Evolutionary conservation across 2,797 vertebrate species (phyloP).

Genomic region (Gadopsis bispinosus): DNA sequence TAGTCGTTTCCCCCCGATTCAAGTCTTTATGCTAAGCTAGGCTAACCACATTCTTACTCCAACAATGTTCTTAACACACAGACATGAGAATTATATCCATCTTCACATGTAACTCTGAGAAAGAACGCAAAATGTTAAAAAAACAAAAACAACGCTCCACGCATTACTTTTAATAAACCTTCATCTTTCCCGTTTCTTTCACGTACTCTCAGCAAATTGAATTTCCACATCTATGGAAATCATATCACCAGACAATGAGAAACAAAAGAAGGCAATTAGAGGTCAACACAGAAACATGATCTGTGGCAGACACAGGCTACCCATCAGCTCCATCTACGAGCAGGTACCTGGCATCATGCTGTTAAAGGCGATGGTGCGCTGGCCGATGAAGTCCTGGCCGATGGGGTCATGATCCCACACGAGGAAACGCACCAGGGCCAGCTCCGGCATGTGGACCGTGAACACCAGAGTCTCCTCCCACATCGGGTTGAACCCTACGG

Average conservation of each 20-base stretch:
- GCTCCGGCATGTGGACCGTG: conserved; percentile 93
- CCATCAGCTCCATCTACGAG: conserved; percentile 1
- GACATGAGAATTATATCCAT: neutral
- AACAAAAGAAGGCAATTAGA: neutral
- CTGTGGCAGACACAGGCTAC: neutral
- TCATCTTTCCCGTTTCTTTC: neutral
- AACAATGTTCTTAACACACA: neutral
- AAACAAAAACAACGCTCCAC: too few species aligned
- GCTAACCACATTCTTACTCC: neutral
- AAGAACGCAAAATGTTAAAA: neutral
- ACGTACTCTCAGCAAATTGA: neutral
- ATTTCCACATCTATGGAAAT: neutral
- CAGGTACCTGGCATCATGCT: conserved; percentile 94
- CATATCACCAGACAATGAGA: neutral
- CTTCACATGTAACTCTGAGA: neutral
- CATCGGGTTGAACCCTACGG: conserved; percentile 96
- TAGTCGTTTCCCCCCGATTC: neutral
- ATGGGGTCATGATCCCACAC: conserved; percentile 99
- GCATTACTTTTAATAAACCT: neutral
- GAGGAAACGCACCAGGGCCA: conserved; percentile 93
- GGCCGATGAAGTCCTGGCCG: conserved; percentile 96
- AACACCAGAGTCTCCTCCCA: conserved; percentile 99
- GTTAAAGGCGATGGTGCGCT: conserved; percentile 94
- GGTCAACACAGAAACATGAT: neutral
- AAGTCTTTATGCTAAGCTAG: neutral